A percentile compares a stretch with the other conserved stretches of the same genome.
Conservation (phyloP, 2,797 vertebrate genomes). For the Acanthopagrus latus region DNA sequence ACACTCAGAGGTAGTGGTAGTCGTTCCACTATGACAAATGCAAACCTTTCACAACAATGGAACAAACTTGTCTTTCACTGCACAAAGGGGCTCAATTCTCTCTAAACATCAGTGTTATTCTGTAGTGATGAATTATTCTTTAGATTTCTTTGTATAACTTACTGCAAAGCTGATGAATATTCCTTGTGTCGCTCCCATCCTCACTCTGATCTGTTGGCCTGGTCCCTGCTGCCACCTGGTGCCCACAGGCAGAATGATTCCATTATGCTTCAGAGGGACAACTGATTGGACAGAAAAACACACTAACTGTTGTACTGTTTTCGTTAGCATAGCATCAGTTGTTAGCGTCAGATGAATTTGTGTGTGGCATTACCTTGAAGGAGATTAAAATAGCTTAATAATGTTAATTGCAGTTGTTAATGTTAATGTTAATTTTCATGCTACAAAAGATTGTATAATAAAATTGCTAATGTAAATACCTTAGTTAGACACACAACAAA, state of each 20-base stretch:
- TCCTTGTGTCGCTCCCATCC: background rate
- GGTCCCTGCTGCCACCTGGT: slow-evolving; percentile 53
- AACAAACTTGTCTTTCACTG: background rate
- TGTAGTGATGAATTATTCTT: no score
- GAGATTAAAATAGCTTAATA: background rate
- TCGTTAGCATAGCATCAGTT: no score
- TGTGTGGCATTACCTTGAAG: background rate
- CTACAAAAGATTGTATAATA: no score
- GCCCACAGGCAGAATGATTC: background rate
- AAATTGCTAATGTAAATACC: no score
- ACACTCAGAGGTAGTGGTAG: background rate
- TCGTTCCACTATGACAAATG: background rate
- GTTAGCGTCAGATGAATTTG: background rate
- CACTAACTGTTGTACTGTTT: background rate
- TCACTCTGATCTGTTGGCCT: background rate
- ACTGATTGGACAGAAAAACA: background rate
- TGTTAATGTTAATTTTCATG: no score
- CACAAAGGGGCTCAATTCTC: background rate
- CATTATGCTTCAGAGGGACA: background rate
- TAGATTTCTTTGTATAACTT: background rate
- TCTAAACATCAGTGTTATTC: background rate
- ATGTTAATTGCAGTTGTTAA: no score
- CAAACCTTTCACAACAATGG: background rate
- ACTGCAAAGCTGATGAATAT: no score
- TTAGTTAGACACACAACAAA: no score